Evolutionary conservation across 2,113 vertebrate genomes (phyloP).

Genomic region (Panurus biarmicus): DNA sequence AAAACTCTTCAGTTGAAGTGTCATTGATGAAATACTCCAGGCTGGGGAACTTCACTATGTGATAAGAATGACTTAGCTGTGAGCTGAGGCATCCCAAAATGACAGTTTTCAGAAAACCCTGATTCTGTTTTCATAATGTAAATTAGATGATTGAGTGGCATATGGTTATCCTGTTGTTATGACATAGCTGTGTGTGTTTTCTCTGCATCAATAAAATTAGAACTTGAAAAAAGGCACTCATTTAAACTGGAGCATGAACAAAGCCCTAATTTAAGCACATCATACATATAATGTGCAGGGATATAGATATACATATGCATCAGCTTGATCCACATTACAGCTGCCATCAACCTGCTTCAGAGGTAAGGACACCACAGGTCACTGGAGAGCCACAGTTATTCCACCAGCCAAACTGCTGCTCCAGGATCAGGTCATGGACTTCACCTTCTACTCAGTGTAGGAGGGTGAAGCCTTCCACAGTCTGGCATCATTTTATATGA

Average conservation of each 20-base stretch:
- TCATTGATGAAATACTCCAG: neutral
- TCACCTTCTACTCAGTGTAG: neutral
- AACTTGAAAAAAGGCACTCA: slow-evolving; percentile 12
- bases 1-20: neutral
- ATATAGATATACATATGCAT: neutral
- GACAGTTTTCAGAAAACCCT: slow-evolving; percentile 55
- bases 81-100: slow-evolving; percentile 5
- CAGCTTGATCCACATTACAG: neutral
- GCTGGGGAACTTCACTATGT: neutral
- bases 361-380: neutral
- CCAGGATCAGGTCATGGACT: neutral
- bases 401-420: neutral
- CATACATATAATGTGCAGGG: neutral
- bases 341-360: neutral
- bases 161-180: slow-evolving; percentile 37
- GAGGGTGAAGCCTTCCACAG: neutral
- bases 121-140: slow-evolving; percentile 51
- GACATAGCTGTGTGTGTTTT: neutral
- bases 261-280: neutral
- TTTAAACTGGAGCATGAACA: neutral
- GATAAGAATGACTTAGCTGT: slow-evolving; percentile 1
- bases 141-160: slow-evolving; percentile 43
- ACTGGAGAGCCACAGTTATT: neutral
- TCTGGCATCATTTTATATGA: neutral
- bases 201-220: slow-evolving; percentile 23